These are phyloP conservation scores for Schlechtendalia chinensis DNA, from an alignment of 1,140 invertebrate genomes.

Conservation along the genomic window DNA sequence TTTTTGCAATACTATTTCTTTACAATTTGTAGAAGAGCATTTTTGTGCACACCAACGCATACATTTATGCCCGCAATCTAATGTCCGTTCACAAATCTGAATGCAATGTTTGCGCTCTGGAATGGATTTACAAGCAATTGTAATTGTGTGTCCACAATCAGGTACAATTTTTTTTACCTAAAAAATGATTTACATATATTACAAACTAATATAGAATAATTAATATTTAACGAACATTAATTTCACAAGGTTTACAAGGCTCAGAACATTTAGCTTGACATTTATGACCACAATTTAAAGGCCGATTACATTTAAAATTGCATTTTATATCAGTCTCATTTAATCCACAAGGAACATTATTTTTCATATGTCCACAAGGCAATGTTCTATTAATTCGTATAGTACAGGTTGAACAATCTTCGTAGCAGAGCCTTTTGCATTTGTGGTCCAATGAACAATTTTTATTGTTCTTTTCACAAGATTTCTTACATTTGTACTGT, in stretches of 20 bases:
- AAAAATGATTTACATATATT: no score
- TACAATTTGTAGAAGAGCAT: conserved; percentile 19
- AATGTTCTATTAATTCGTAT: background rate
- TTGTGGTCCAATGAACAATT: conserved; percentile 57
- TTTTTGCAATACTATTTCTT: conserved; percentile 5
- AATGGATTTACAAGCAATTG: background rate
- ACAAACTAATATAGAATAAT: background rate
- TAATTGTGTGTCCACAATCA: conserved; percentile 21
- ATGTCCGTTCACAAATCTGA: background rate
- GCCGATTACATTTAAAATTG: background rate
- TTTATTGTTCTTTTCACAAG: conserved; percentile 57
- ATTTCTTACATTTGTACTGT: conserved; percentile 35
- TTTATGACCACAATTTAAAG: conserved; percentile 7
- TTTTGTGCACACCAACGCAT: background rate
- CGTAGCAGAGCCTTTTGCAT: conserved; percentile 59
- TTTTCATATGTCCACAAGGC: conserved; percentile 4
- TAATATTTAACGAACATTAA: background rate
- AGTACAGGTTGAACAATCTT: conserved; percentile 56
- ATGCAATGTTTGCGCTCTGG: background rate
- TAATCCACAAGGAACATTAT: conserved; percentile 19
- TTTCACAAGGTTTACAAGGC: background rate
- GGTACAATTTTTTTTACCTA: conserved; percentile 25
- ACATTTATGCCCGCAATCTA: conserved; percentile 9
- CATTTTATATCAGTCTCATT: conserved; percentile 3
- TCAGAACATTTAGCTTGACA: conserved; percentile 27